phyloP scores from a whole-genome alignment of 1,140 invertebrate species.

The Rhagoletis zephyria region DNA sequence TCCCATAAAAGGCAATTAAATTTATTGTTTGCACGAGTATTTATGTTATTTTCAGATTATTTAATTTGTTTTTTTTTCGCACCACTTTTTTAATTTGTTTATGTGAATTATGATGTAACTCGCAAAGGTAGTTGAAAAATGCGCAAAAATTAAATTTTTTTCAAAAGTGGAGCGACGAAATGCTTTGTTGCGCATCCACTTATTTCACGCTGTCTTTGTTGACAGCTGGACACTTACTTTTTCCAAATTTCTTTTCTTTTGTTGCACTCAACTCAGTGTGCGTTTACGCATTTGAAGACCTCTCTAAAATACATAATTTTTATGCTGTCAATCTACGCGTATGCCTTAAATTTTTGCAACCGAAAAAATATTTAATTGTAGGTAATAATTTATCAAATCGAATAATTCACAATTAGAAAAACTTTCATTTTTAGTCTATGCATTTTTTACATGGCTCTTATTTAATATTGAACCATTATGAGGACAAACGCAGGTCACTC shows the following conservation, averaged over 20 bases:
- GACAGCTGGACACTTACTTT: not conserved
- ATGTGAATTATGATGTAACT: not conserved
- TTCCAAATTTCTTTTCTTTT: not conserved
- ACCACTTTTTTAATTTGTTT: not conserved
- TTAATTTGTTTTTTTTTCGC: too few species aligned
- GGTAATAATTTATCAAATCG: conserved; percentile 22
- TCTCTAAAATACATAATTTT: not conserved
- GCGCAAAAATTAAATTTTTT: not conserved
- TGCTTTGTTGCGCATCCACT: not conserved
- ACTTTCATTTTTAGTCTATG: not conserved
- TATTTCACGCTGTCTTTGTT: conserved; percentile 1
- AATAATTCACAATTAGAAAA: not conserved
- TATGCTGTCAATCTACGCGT: not conserved
- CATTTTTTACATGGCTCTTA: not conserved
- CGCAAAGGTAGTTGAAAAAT: not conserved
- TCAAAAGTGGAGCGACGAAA: not conserved
- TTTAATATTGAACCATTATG: too few species aligned
- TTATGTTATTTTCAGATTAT: too few species aligned
- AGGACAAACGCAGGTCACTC: too few species aligned
- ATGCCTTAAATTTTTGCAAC: not conserved
- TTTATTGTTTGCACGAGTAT: too few species aligned
- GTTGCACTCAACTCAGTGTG: not conserved
- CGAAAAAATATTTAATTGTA: not conserved
- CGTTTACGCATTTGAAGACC: not conserved
- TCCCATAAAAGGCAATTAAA: too few species aligned